Base-by-base conservation (phyloP, 2,797 vertebrate genomes). In the Schizopygopsis pylzovi region DNA sequence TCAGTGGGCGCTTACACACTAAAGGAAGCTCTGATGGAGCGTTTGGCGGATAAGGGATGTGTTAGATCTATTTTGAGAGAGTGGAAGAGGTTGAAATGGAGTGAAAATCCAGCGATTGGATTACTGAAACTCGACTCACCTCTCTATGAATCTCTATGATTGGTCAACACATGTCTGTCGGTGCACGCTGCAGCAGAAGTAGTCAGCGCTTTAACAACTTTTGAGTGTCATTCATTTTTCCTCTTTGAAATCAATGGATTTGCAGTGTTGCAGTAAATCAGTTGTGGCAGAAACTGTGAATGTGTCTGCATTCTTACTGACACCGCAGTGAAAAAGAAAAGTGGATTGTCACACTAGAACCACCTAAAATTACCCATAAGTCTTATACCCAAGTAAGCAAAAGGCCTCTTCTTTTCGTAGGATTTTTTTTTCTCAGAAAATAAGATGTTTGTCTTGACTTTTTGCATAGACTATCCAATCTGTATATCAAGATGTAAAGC, bases 251-350 rank as follows among this genome's bases (percentile, higher is more conserved):
- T 54, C 47, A 71, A 11, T n/a, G 45, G 10, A n/a, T 68, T 81
- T 41, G 67, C 80, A 43, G 47, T 10, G 13, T 39, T 82, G 47
- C 39, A 80, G n/a, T 22, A 87, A 67, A 45, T 87, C 8, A 72
- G 79, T 75, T 71, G n/a, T 45, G 33, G 25, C 70, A 68, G 52
- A 81, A 75, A 18, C 18, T 45, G 7, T 45, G 22, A 49, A 45
- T 56, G 79, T 37, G 25, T 78, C 4, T 15, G 52, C 41, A 81
- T 37, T 39, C 20, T 63, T 65, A 49, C 33, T 22, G 52, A 39
- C 45, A 81, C 5, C 0, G 28, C 43, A 75, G 22, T 65, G 45
- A 52, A 86, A 76, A 81, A 56, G 13, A 41, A 47, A 54, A 45
- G 20, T 39, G 54, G 18, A 75, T 63, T 67, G 20, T 77, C 28